A percentile compares a stretch with the other conserved stretches of the same genome.
Evolutionary conservation across 2,113 vertebrate genomes (phyloP).

Genomic region (Oplegnathus fasciatus): DNA sequence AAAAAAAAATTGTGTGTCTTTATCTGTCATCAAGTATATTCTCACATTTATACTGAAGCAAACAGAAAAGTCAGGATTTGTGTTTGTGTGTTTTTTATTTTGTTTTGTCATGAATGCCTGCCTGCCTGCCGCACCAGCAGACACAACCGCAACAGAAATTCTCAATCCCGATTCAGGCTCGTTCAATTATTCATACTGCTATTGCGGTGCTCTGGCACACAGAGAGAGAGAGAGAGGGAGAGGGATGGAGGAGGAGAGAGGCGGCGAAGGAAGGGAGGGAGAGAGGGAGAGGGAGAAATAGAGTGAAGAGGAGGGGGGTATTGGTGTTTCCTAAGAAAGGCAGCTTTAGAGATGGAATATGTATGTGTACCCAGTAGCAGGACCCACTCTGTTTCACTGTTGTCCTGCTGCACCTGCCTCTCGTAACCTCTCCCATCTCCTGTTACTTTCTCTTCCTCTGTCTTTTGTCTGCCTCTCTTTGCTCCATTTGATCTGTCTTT

Average conservation of each 20-base stretch:
- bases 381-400: constrained; percentile 24
- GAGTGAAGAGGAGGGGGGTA: not conserved
- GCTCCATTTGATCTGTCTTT: constrained; percentile 37
- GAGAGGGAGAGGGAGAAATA: not conserved
- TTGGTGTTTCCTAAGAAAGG: constrained; percentile 63
- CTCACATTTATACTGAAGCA: constrained; percentile 13
- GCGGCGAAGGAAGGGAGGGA: not conserved
- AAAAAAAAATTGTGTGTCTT: not conserved
- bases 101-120: constrained; percentile 57
- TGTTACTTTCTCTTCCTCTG: not conserved
- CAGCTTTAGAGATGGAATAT: constrained; percentile 69
- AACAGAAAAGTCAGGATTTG: constrained; percentile 23
- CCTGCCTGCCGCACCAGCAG: constrained; percentile 55
- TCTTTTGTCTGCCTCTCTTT: constrained; percentile 16
- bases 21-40: constrained; percentile 18
- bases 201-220: constrained; percentile 73
- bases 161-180: constrained; percentile 70
- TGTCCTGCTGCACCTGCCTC: constrained; percentile 3
- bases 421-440: constrained; percentile 28
- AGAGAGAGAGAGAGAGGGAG: constrained; percentile 12
- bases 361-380: constrained; percentile 43
- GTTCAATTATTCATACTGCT: constrained; percentile 84
- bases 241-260: constrained; percentile 11
- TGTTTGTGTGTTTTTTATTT: constrained; percentile 53
- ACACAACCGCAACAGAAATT: constrained; percentile 79